Evolutionary conservation across 2,797 vertebrate species (phyloP), one percentile per base, ranked within the genome.

Genomic region (Bufotes viridis): DNA sequence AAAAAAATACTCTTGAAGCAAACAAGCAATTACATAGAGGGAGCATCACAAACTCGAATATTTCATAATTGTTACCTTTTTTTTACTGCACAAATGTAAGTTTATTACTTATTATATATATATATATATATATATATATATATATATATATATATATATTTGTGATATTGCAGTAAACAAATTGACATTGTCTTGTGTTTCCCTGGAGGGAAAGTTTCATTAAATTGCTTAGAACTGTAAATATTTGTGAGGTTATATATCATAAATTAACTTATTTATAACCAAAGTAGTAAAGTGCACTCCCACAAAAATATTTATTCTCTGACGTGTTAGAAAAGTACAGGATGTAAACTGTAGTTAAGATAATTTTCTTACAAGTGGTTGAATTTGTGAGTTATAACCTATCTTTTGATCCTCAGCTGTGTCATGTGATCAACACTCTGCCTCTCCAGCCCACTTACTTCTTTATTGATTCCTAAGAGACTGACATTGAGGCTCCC

Each of bases 1-100:
- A 78, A 79, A 55, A 78, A 22, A 60, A 57, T 82, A 78, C 75
- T 75, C 51, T 78, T 69, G 34, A 61, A 69, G 29, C 53, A 57
- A n/a, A 51, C 34, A 80, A 60, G 76, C 51, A 80, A 80, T 67
- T 79, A 67, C 67, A 63, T 42, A 67, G 42, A 34, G 55, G 34
- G 13, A 78, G 57, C 18, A 12, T 79, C 26, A 69, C 42, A 80
- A 69, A 60, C 49, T 69, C n/a, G 29, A 34, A 42, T 49, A 20
- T 86, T 34, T 78, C 34, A 60, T n/a, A 22, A 13, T 61, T 61
- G 18, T 10, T 42, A 22, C 14, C 60, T 20, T 58, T 55, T 20
- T 74, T 42, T 70, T 82, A 42, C 17, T 22, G 24, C 7, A 26
- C 24, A 72, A 84, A 57, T 75, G 2, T 22, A 17, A 84, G 24